Conservation (phyloP, 2,797 vertebrate genomes). For the Pantherophis alleghaniensis region DNA sequence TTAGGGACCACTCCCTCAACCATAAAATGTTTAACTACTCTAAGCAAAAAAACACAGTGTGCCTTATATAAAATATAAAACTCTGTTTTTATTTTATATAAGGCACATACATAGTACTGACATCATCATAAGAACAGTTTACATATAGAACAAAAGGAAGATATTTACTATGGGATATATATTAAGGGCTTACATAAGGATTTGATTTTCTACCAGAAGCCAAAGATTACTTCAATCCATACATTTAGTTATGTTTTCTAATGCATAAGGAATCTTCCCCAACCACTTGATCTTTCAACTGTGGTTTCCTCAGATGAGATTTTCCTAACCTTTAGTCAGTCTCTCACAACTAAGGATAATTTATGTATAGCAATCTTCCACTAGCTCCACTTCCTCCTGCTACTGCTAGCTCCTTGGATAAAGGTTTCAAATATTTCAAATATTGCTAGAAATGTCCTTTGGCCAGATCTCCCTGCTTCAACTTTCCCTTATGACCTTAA, state of each 20-base stretch:
- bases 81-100: neutral
- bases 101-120: neutral
- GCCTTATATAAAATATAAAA: neutral
- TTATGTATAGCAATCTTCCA: neutral
- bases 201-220: neutral
- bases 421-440: neutral
- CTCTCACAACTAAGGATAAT: neutral
- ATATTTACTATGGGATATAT: neutral
- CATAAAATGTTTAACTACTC: neutral
- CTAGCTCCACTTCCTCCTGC: neutral
- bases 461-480: neutral
- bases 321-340: neutral
- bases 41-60: neutral
- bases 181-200: neutral
- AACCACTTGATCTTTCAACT: neutral
- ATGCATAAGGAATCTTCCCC: neutral
- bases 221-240: neutral
- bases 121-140: neutral
- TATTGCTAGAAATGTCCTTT: neutral
- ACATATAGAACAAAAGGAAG: neutral
- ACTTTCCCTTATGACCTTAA: neutral
- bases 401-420: neutral
- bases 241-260: neutral
- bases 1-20: neutral
- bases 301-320: neutral